Evolutionary conservation across 1,140 invertebrate species (phyloP).

Genomic region (Phenacoccus solenopsis): DNA sequence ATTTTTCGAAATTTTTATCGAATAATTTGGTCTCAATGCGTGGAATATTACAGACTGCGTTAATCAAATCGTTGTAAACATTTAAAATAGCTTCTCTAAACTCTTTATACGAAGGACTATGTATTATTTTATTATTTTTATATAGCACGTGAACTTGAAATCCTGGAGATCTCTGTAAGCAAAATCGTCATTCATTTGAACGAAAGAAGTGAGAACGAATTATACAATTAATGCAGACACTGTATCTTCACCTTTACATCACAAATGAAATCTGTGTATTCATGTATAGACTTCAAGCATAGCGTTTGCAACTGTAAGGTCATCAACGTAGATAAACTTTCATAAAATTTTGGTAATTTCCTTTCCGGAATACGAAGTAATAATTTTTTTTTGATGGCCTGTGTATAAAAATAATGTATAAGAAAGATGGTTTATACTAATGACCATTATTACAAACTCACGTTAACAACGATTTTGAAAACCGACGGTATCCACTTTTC

Average conservation of each 20-base stretch:
- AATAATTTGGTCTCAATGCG: conserved; percentile 54
- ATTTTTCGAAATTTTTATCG: background rate
- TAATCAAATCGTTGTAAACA: conserved; percentile 55
- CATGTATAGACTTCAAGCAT: conserved; percentile 62
- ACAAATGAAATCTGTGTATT: conserved; percentile 61
- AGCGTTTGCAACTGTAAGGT: conserved; percentile 66
- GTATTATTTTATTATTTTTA: conserved; percentile 52
- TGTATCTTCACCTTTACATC: conserved; percentile 47
- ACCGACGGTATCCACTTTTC: conserved; percentile 5
- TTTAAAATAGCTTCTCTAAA: conserved; percentile 55
- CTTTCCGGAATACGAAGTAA: conserved; percentile 49
- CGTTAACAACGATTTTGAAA: background rate
- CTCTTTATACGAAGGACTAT: conserved; percentile 65
- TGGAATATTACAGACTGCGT: conserved; percentile 52
- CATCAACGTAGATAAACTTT: conserved; percentile 77
- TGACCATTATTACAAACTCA: background rate
- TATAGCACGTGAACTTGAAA: conserved; percentile 59
- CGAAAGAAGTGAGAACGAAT: background rate
- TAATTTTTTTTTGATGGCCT: conserved; percentile 35
- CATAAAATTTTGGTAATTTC: conserved; percentile 62
- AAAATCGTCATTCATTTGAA: too few relatives aligned
- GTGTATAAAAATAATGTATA: background rate
- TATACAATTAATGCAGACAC: too few relatives aligned
- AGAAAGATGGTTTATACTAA: too few relatives aligned
- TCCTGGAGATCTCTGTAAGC: conserved; percentile 40